Percentiles rank a stretch among this genome's conserved stretches.
Conservation (phyloP, 2,888 invertebrate species). For the Tenthredo livida region DNA sequence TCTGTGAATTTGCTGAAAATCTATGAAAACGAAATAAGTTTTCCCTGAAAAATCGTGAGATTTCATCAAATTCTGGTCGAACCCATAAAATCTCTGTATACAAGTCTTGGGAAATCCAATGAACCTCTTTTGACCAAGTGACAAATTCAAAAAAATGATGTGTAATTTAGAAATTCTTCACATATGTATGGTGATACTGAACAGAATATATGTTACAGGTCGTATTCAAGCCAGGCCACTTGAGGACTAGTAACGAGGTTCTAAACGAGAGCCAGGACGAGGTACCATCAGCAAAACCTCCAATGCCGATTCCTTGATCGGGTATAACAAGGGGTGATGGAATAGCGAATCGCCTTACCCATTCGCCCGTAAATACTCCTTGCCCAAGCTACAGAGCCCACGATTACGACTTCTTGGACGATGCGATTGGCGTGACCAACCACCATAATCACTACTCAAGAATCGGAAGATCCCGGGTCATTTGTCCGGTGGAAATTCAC, state of each 20-base stretch:
- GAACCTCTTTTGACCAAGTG: background rate
- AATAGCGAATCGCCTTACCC: constrained; percentile 68
- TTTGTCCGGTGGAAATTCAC: constrained; percentile 67
- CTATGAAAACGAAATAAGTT: too few species aligned
- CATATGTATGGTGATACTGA: background rate
- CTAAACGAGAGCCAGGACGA: constrained; percentile 61
- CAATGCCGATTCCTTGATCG: constrained; percentile 68
- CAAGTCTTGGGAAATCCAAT: background rate
- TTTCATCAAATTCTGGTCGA: background rate
- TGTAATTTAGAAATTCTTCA: background rate
- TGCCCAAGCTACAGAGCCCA: constrained; percentile 66
- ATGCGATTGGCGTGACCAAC: constrained; percentile 58
- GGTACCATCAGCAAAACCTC: constrained; percentile 8
- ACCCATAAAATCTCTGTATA: background rate
- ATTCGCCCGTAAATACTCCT: constrained; percentile 70
- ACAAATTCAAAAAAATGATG: background rate
- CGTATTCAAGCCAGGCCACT: constrained; percentile 62
- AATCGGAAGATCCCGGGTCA: constrained; percentile 48
- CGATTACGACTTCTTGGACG: constrained; percentile 65
- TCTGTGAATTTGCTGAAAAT: background rate
- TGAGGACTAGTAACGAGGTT: constrained; percentile 63
- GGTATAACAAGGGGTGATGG: constrained; percentile 63
- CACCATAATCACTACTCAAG: constrained; percentile 2
- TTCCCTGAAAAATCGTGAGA: too few species aligned
- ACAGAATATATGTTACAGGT: constrained; percentile 60